Percentiles rank a stretch among this genome's conserved stretches.
phyloP scores from a whole-genome alignment of 2,113 vertebrate species.

The Melanocharis versteri region DNA sequence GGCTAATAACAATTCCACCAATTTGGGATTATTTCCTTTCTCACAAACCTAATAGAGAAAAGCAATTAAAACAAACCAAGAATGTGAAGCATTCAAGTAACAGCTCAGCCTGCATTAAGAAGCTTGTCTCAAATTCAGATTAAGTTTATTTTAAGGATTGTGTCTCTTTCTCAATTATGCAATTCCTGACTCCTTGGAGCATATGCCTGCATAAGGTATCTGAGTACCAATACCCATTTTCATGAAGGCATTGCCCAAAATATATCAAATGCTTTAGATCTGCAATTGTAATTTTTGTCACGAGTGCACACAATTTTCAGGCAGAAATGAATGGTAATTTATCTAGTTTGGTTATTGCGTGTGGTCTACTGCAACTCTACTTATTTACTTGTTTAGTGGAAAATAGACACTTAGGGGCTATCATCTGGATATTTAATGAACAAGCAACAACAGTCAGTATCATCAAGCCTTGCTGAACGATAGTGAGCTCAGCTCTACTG shows the following conservation, averaged over 20 bases:
- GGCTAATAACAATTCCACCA: constrained; percentile 87
- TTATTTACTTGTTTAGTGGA: neutral
- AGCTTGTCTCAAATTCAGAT: neutral
- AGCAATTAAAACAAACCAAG: neutral
- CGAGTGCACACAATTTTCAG: neutral
- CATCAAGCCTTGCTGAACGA: neutral
- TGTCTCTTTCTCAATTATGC: neutral
- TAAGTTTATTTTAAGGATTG: neutral
- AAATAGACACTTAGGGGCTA: neutral
- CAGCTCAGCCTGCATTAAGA: neutral
- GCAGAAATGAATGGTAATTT: neutral
- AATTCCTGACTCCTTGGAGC: neutral
- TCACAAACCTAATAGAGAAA: constrained; percentile 79
- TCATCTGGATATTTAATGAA: neutral
- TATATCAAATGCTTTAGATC: neutral
- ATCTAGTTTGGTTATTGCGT: neutral
- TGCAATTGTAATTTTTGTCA: neutral
- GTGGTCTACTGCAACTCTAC: neutral
- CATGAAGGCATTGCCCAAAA: neutral
- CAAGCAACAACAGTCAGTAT: neutral
- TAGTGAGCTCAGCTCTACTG: neutral
- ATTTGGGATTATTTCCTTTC: constrained; percentile 79
- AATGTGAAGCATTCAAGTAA: neutral
- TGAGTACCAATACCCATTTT: neutral
- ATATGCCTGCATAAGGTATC: neutral